Evolutionary conservation across 2,797 vertebrate genomes (phyloP), one percentile per base, ranked within the genome.

Genomic region (Molothrus ater): DNA sequence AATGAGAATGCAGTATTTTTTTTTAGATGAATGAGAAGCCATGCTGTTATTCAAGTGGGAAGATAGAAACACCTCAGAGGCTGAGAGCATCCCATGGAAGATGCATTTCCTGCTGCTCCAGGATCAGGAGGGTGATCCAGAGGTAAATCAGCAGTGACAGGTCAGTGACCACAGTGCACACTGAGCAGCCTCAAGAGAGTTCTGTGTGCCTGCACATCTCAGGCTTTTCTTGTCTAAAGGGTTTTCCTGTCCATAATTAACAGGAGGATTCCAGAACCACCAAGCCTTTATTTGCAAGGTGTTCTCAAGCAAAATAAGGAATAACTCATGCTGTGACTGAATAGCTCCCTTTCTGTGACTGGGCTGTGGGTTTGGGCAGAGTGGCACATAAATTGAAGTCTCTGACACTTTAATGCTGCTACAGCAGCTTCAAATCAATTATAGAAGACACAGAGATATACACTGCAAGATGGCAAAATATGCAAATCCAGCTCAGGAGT

Each of bases 71-170:
- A 88, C 78, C 72, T 74, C 80, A 54, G 86, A 88, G 72, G 78
- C 43, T 76, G 90, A 76, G 81, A 92, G 91, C 87, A 76, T 97
- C 92, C 83, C 95, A 57, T 29, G 83, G 79, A 95, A 98, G 96
- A 97, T 93, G 19, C 91, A 96, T 97, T 98, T 97, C 96, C 96
- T 97, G 95, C 95, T 97, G 96, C 87, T 95, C 91, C 92, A 59
- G 93, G 95, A 97, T 90, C 93, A 96, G 92, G 96, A 93, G 96
- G 89, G 96, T 95, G 93, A 97, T 96, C 95, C 93, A 97, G 96
- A 97, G 96, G 95, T 96, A 96, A 97, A 97, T 97, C 91, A 97
- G 80, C 88, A 95, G 76, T 96, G 97, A 96, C 95, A 97, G 94
- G 93, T 94, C 96, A 96, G 86, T 93, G 95, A 93, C 95, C 87